Evolutionary conservation across 1,140 invertebrate genomes (phyloP).

Genomic region (Coelopa frigida): DNA sequence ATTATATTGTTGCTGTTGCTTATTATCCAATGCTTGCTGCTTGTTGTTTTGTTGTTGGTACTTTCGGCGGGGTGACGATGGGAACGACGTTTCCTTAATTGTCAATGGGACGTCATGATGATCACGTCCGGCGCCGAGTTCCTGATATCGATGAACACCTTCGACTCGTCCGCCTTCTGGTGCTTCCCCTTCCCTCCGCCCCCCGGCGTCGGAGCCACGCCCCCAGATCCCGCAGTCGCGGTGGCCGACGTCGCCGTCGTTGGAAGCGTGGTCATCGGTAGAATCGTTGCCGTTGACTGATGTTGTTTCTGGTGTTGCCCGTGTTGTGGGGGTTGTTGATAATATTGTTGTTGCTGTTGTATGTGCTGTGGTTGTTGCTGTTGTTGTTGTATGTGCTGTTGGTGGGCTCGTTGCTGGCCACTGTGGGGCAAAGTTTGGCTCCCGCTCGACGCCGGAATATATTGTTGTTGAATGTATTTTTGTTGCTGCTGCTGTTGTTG

Average conservation of each 20-base stretch:
- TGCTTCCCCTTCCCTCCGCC: conserved; percentile 12
- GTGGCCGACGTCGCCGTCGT: conserved; percentile 1
- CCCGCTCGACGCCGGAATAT: no score
- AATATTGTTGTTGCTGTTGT: not conserved
- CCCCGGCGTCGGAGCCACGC: not conserved
- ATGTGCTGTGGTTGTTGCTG: conserved; percentile 11
- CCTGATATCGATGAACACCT: conserved; percentile 46
- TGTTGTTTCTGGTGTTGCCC: conserved; percentile 4
- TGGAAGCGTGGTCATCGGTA: conserved; percentile 48
- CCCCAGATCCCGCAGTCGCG: not conserved
- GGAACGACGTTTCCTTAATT: conserved; percentile 36
- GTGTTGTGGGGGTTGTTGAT: not conserved
- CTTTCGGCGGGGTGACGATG: not conserved
- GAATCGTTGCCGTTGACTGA: conserved; percentile 9
- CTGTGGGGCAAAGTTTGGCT: not conserved
- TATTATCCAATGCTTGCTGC: conserved; percentile 13
- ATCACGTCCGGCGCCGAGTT: conserved; percentile 84
- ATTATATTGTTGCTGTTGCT: not conserved
- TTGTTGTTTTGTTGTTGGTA: not conserved
- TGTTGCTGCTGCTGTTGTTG: conserved; percentile 4
- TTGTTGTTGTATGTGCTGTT: conserved; percentile 7
- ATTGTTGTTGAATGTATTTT: no score
- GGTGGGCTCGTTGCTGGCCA: not conserved
- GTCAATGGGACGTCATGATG: conserved; percentile 67
- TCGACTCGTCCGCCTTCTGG: conserved; percentile 37